These are phyloP conservation scores for Melanotus villosus DNA, from an alignment of 2,888 invertebrate genomes.

Conservation along the genomic window DNA sequence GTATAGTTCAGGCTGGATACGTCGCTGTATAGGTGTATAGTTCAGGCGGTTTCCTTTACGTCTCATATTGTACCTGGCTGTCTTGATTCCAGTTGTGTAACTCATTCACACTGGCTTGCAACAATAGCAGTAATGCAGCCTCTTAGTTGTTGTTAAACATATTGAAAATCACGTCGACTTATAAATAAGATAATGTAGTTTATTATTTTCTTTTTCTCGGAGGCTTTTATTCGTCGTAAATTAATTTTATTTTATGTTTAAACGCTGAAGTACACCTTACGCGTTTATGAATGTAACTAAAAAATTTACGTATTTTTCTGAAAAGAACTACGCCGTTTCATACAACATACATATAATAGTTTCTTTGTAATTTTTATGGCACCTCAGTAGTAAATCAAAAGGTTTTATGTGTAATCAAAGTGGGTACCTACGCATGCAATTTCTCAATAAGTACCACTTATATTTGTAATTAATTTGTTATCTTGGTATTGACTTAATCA, in stretches of 20 bases:
- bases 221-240: constrained; percentile 27
- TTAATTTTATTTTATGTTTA: constrained; percentile 33
- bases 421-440: constrained; percentile 3
- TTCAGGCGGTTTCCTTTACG: constrained; percentile 27
- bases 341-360: too few relatives aligned
- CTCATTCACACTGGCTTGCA: constrained; percentile 29
- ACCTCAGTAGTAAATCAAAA: constrained; percentile 18
- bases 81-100: constrained; percentile 36
- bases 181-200: constrained; percentile 48
- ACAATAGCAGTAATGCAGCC: constrained; percentile 44
- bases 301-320: too few relatives aligned
- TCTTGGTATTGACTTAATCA: constrained; percentile 18
- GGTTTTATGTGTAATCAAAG: constrained; percentile 17
- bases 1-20: neutral
- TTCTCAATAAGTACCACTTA: constrained; percentile 15
- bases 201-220: constrained; percentile 46
- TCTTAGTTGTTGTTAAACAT: constrained; percentile 49
- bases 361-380: constrained; percentile 22
- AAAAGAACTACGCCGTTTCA: too few relatives aligned
- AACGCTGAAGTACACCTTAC: too few relatives aligned
- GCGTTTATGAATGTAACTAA: too few relatives aligned
- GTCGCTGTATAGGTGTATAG: neutral
- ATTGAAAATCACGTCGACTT: constrained; percentile 51
- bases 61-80: constrained; percentile 28
- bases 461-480: constrained; percentile 22